Evolutionary conservation across 2,113 vertebrate species (phyloP).

Genomic region (Strigops habroptila): DNA sequence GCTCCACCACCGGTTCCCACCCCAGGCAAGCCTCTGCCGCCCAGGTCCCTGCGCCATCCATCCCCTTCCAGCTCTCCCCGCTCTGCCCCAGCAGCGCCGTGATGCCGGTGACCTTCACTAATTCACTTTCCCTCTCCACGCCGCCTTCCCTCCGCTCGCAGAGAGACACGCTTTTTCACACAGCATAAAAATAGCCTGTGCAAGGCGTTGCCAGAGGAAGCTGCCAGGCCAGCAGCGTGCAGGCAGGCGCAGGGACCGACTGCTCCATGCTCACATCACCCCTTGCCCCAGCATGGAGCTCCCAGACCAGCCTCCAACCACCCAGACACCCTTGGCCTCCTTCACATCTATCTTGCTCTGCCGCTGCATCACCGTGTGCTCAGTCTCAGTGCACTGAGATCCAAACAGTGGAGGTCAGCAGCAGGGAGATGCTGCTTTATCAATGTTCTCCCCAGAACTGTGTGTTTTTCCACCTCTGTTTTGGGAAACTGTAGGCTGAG

Average conservation of each 20-base stretch:
- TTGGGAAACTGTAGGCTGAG: not conserved
- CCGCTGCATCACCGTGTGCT: not conserved
- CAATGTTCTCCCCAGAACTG: not conserved
- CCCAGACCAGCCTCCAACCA: not conserved
- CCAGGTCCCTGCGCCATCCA: accelerated
- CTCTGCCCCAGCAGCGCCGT: not conserved
- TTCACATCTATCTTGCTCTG: not conserved
- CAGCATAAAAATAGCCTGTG: slow-evolving; percentile 37
- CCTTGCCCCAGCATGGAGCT: not conserved
- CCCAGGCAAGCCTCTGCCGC: not conserved
- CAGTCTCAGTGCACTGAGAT: not conserved
- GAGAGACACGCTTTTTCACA: slow-evolving; percentile 27
- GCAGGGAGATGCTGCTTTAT: not conserved
- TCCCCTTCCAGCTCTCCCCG: not conserved
- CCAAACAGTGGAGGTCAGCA: not conserved
- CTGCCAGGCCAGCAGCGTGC: not conserved
- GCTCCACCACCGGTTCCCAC: not conserved
- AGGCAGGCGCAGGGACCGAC: not conserved
- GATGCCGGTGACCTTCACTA: slow-evolving; percentile 48
- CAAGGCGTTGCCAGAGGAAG: slow-evolving; percentile 44
- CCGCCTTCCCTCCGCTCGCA: slow-evolving; percentile 11
- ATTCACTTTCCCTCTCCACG: slow-evolving; percentile 34
- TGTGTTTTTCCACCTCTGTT: not conserved
- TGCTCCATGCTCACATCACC: not conserved
- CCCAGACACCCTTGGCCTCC: not conserved